These are phyloP conservation scores for Tympanoctomys barrerae DNA, from an alignment of 2,797 vertebrate species.

Conservation along the genomic window DNA sequence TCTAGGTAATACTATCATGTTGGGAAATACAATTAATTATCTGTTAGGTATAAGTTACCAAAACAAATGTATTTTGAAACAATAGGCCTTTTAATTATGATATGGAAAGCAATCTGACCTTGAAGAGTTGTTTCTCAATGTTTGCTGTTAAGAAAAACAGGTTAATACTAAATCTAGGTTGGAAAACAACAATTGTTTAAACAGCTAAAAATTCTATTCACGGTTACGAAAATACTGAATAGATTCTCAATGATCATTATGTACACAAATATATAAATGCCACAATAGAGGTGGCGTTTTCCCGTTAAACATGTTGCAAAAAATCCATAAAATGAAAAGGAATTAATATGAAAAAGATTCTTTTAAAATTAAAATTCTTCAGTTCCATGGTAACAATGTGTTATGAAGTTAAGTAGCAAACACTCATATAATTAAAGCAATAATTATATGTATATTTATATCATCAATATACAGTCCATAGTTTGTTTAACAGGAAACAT, in stretches of 20 bases:
- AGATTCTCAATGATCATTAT: constrained; percentile 64
- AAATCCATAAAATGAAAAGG: constrained; percentile 71
- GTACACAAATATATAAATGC: constrained; percentile 72
- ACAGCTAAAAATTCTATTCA: constrained; percentile 70
- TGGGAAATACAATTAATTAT: constrained; percentile 67
- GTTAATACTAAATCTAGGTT: constrained; percentile 70
- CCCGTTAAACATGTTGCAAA: constrained; percentile 52
- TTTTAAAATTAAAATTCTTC: constrained; percentile 84
- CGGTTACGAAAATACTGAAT: constrained; percentile 71
- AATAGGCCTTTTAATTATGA: constrained; percentile 55
- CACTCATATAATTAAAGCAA: constrained; percentile 86
- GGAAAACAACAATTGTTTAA: constrained; percentile 69
- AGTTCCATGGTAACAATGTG: constrained; percentile 82
- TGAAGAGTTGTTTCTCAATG: constrained; percentile 40
- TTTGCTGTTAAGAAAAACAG: constrained; percentile 69
- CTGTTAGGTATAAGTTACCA: constrained; percentile 31
- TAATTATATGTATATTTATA: constrained; percentile 88
- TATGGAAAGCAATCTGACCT: not conserved
- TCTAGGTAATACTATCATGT: constrained; percentile 27
- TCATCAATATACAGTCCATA: constrained; percentile 84
- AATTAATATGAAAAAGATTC: constrained; percentile 80
- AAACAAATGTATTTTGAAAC: constrained; percentile 44
- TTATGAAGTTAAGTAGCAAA: constrained; percentile 84
- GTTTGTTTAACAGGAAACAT: constrained; percentile 88
- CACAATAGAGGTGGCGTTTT: constrained; percentile 39